These are phyloP conservation scores for Seira sanloemensis DNA, from an alignment of 2,888 invertebrate genomes.

Conservation along the genomic window DNA sequence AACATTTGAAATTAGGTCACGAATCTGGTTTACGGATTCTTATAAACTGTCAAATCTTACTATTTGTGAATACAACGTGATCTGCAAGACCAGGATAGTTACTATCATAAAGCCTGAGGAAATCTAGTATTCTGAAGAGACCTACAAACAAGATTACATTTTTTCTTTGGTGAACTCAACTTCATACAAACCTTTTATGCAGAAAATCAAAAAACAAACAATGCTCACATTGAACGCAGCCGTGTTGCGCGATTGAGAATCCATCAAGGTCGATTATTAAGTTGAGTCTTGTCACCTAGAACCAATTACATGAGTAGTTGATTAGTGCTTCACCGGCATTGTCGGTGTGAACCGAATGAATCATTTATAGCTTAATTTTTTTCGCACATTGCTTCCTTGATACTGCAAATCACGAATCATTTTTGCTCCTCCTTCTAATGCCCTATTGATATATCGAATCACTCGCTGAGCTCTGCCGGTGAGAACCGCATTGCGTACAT, in stretches of 20 bases:
- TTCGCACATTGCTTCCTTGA: slow-evolving; percentile 44
- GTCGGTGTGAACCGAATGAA: neutral
- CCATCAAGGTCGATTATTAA: slow-evolving; percentile 47
- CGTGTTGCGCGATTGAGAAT: slow-evolving; percentile 49
- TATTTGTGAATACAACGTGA: slow-evolving; percentile 33
- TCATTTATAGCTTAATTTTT: neutral
- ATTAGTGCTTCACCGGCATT: too few species aligned
- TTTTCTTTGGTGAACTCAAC: neutral
- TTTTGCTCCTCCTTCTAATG: slow-evolving; percentile 28
- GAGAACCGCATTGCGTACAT: slow-evolving; percentile 15
- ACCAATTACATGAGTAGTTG: neutral
- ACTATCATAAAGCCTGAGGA: slow-evolving; percentile 32
- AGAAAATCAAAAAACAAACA: too few species aligned
- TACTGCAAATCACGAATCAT: slow-evolving; percentile 28
- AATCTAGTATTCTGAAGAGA: slow-evolving; percentile 37
- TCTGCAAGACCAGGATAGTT: slow-evolving; percentile 52
- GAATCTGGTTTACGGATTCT: too few species aligned
- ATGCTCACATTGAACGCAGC: slow-evolving; percentile 39
- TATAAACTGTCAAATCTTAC: slow-evolving; percentile 20
- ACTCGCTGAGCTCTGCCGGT: slow-evolving; percentile 21
- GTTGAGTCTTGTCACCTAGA: slow-evolving; percentile 42
- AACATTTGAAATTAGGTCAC: neutral
- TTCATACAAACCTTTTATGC: too few species aligned
- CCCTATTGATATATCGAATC: slow-evolving; percentile 36
- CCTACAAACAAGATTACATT: slow-evolving; percentile 20